Evolutionary conservation across 2,113 vertebrate species (phyloP).

Genomic region (Dicerorhinus sumatrensis): DNA sequence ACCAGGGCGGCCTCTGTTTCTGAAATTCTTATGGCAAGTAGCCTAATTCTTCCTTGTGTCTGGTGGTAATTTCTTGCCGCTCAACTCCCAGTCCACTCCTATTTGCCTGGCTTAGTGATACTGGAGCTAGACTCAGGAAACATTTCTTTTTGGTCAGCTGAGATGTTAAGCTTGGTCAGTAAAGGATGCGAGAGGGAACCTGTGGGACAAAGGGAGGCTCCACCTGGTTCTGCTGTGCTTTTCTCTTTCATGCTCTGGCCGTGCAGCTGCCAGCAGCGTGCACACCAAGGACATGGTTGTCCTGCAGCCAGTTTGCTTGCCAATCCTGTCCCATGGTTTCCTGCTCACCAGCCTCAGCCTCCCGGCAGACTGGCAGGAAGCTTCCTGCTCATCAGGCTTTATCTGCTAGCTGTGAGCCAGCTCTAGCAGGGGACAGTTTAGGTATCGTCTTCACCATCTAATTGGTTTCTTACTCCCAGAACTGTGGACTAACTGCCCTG

Average conservation of each 20-base stretch:
- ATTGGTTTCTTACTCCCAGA: not conserved
- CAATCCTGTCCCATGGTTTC: not conserved
- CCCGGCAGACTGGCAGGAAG: not conserved
- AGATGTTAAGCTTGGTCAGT: not conserved
- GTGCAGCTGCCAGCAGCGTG: accelerated
- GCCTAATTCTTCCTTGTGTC: not conserved
- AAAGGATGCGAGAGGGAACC: not conserved
- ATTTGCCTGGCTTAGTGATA: not conserved
- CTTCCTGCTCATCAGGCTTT: not conserved
- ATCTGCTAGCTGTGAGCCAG: not conserved
- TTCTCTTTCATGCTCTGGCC: too few species aligned
- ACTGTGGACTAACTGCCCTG: not conserved
- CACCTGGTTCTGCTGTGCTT: accelerated
- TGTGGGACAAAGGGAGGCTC: not conserved
- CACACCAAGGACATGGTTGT: too few species aligned
- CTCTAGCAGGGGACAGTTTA: not conserved
- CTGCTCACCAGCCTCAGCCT: not conserved
- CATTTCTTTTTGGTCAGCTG: not conserved
- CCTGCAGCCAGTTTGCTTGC: too few species aligned
- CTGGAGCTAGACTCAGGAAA: not conserved
- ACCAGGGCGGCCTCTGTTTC: not conserved
- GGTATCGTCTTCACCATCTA: not conserved
- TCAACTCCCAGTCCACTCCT: not conserved
- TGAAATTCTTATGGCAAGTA: not conserved
- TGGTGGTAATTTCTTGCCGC: not conserved